Percentiles rank a stretch among this genome's conserved stretches.
Conservation (phyloP, 2,797 vertebrate species). For the Tauraco hartlaubi region DNA sequence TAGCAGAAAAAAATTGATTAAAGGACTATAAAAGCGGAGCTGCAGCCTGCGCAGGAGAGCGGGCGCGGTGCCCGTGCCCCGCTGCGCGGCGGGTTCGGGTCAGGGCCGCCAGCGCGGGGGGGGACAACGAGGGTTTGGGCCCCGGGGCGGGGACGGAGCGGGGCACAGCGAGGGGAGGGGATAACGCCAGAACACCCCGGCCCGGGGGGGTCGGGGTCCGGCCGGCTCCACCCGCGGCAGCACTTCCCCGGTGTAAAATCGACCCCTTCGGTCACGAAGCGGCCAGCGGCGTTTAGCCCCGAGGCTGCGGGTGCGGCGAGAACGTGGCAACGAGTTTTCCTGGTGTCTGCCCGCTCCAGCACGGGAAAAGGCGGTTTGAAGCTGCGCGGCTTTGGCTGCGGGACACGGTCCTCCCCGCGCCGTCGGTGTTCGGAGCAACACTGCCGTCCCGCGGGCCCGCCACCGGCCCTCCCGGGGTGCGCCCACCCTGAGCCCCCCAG, state of each 20-base stretch:
- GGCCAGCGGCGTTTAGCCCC: too few species aligned
- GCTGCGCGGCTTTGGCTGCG: neutral
- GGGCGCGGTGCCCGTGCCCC: neutral
- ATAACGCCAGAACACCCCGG: neutral
- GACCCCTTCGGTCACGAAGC: accelerated
- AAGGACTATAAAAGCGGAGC: neutral
- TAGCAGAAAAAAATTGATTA: neutral
- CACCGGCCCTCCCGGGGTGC: too few species aligned
- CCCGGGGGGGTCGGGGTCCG: accelerated
- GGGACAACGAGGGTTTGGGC: neutral
- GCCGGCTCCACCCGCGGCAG: neutral
- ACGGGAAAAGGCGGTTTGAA: accelerated
- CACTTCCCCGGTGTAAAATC: neutral
- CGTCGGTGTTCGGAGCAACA: conserved; percentile 60
- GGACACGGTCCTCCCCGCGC: neutral
- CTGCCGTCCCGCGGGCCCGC: too few species aligned
- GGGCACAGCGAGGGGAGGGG: too few species aligned
- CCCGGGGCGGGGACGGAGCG: accelerated
- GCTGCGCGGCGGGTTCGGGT: accelerated
- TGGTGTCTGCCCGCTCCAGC: too few species aligned
- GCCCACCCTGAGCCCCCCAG: too few species aligned
- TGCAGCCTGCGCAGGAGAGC: neutral
- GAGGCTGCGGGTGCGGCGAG: neutral
- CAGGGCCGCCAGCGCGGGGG: neutral
- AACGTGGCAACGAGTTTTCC: accelerated